Conservation (phyloP, 2,797 vertebrate species). For the Calcarius lapponicus region DNA sequence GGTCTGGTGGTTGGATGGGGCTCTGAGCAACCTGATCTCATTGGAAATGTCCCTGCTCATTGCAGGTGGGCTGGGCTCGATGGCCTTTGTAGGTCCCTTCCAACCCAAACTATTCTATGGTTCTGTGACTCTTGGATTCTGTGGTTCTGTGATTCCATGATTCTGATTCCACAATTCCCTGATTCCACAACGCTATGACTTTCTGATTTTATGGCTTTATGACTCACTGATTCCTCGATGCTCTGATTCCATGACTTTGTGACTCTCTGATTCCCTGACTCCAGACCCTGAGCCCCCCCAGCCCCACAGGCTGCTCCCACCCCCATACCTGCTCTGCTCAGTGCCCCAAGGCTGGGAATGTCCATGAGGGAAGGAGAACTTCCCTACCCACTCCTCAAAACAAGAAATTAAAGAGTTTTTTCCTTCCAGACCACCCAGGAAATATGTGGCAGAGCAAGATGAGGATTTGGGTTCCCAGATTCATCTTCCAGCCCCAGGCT, state of each 20-base stretch:
- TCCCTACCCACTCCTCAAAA: neutral
- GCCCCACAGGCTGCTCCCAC: neutral
- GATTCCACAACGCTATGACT: neutral
- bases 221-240: rapidly evolving
- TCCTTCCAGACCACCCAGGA: slow-evolving; percentile 26
- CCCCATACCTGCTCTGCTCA: rapidly evolving
- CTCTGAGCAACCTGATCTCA: neutral
- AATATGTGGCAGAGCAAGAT: neutral
- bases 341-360: neutral
- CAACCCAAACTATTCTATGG: neutral
- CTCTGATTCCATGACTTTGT: rapidly evolving
- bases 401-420: neutral
- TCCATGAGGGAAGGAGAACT: neutral
- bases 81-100: neutral
- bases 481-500: neutral
- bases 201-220: rapidly evolving
- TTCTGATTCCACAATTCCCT: rapidly evolving
- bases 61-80: neutral
- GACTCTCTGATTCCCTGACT: neutral
- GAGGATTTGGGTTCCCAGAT: neutral
- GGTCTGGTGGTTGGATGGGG: neutral
- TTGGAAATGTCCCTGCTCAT: neutral
- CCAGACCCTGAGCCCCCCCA: neutral
- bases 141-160: neutral
- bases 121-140: neutral